Conservation (phyloP, 2,888 invertebrate genomes). For the Flabesymbios commensalis region DNA sequence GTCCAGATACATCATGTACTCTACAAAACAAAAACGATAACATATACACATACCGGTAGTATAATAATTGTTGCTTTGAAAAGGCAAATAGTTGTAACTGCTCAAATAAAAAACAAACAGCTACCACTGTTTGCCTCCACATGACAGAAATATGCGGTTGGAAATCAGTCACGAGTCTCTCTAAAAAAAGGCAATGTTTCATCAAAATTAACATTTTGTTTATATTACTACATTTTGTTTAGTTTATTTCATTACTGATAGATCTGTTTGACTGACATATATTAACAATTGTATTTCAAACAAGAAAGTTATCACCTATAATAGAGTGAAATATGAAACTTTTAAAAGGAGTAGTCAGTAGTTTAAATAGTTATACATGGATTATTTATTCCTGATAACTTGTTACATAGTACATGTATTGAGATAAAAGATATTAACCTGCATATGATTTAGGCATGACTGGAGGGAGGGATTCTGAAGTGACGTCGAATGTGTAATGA, state of each 20-base stretch:
- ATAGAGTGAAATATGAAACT: neutral
- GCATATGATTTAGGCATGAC: conserved; percentile 73
- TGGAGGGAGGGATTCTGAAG: conserved; percentile 63
- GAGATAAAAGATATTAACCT: conserved; percentile 62
- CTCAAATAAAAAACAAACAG: too few relatives aligned
- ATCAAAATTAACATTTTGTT: too few relatives aligned
- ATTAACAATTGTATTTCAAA: neutral
- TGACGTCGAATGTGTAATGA: conserved; percentile 71
- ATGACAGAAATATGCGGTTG: neutral
- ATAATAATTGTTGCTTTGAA: neutral
- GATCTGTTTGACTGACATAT: too few relatives aligned
- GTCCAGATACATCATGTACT: conserved; percentile 68
- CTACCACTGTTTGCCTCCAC: too few relatives aligned
- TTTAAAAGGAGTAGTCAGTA: neutral
- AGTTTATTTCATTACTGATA: too few relatives aligned
- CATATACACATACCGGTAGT: conserved; percentile 5
- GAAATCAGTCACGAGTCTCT: neutral
- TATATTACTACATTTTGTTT: too few relatives aligned
- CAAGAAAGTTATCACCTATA: neutral
- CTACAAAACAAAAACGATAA: conserved; percentile 53
- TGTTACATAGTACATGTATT: neutral
- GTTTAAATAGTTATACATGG: neutral
- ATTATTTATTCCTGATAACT: too few relatives aligned
- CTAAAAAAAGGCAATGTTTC: too few relatives aligned
- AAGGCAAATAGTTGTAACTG: neutral